Percentiles rank a stretch among this genome's conserved stretches.
Conservation (phyloP, 2,797 vertebrate genomes). For the Tragelaphus eurycerus region DNA sequence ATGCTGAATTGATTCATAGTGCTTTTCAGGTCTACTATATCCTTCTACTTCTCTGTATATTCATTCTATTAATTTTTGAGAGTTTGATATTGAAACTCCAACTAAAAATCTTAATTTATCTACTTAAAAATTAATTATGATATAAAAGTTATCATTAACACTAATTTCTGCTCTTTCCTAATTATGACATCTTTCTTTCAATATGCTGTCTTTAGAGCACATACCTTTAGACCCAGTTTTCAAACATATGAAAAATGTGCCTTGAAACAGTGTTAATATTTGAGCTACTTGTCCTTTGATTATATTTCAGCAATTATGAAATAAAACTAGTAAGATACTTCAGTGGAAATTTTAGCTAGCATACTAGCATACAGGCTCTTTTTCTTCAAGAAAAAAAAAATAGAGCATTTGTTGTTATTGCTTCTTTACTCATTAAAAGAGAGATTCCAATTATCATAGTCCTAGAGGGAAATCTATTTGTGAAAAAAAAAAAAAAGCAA, state of each 20-base stretch:
- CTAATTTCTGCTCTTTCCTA: neutral
- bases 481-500: neutral
- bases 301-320: constrained; percentile 6
- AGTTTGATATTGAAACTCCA: neutral
- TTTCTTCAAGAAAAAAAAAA: neutral
- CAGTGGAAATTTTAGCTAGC: neutral
- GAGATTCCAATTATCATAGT: neutral
- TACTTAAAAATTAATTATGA: neutral
- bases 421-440: constrained; percentile 2
- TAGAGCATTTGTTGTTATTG: constrained; percentile 17
- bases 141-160: neutral
- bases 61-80: neutral
- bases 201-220: neutral
- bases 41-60: neutral
- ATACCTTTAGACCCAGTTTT: neutral
- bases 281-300: neutral
- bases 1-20: neutral
- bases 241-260: neutral
- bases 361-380: neutral
- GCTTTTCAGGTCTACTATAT: neutral
- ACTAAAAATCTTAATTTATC: neutral
- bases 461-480: neutral
- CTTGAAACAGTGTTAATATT: neutral
- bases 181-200: neutral
- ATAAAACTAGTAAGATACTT: constrained; percentile 46